Evolutionary conservation across 2,113 vertebrate species (phyloP).

Genomic region (Labeo rohita): DNA sequence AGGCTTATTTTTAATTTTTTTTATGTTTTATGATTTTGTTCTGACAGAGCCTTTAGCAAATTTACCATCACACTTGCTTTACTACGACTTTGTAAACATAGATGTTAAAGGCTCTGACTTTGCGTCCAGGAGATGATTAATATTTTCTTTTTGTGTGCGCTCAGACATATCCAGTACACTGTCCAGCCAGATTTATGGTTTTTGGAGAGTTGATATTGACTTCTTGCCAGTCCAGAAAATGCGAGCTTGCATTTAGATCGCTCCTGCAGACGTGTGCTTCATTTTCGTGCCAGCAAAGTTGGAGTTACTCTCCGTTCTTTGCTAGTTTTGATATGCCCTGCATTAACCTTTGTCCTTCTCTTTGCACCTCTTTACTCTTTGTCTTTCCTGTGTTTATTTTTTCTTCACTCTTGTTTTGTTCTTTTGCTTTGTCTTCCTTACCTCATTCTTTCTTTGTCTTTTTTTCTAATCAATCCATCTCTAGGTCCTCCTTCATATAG

Average conservation of each 20-base stretch:
- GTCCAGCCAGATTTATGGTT: slow-evolving; percentile 58
- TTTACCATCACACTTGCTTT: not conserved
- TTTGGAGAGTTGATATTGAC: slow-evolving; percentile 53
- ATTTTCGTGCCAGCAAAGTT: slow-evolving; percentile 33
- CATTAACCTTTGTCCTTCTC: slow-evolving; percentile 47
- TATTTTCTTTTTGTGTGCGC: slow-evolving; percentile 41
- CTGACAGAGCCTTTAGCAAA: not conserved
- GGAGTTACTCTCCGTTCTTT: slow-evolving; percentile 26
- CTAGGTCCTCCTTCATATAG: slow-evolving; percentile 81
- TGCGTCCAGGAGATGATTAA: slow-evolving; percentile 40
- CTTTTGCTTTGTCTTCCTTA: not conserved
- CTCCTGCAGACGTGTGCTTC: slow-evolving; percentile 34
- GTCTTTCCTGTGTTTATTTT: not conserved
- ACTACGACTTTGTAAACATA: slow-evolving; percentile 11
- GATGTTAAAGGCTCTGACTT: slow-evolving; percentile 15
- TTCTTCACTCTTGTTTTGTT: slow-evolving; percentile 1
- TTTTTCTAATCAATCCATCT: not conserved
- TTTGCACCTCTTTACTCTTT: slow-evolving; percentile 2
- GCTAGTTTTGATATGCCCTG: slow-evolving; percentile 36
- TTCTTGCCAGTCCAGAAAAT: slow-evolving; percentile 57
- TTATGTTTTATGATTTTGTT: not conserved
- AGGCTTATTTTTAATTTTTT: not conserved
- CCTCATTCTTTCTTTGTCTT: not conserved
- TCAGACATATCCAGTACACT: slow-evolving; percentile 46
- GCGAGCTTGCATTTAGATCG: slow-evolving; percentile 51